These are phyloP conservation scores for Scopus umbretta DNA, from an alignment of 2,113 vertebrate genomes.

Conservation along the genomic window DNA sequence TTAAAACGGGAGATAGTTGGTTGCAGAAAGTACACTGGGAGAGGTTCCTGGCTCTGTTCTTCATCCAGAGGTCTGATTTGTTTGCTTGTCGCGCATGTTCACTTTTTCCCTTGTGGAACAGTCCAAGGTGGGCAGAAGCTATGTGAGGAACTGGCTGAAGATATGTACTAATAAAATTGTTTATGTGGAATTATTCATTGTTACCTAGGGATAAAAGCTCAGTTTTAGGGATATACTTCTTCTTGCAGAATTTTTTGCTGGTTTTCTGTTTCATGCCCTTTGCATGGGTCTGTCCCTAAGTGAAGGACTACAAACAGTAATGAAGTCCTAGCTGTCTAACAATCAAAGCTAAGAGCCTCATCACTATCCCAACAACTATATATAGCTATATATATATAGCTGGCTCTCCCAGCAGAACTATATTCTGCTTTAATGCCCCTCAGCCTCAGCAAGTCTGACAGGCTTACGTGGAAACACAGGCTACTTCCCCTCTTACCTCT, in stretches of 20 bases:
- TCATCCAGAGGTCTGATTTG: neutral
- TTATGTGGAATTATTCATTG: neutral
- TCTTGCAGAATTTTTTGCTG: neutral
- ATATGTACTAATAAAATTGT: neutral
- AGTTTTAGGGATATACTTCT: neutral
- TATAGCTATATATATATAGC: too few species aligned
- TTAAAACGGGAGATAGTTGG: neutral
- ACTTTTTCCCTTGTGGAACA: neutral
- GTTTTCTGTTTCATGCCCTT: neutral
- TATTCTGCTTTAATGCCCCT: neutral
- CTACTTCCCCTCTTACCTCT: neutral
- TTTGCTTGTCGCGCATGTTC: rapidly evolving
- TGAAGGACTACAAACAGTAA: neutral
- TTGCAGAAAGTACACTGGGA: neutral
- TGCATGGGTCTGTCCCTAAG: neutral
- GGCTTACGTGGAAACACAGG: neutral
- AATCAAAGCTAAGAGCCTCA: neutral
- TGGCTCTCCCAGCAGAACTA: too few species aligned
- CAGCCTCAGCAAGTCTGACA: neutral
- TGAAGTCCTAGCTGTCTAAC: neutral
- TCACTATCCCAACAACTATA: neutral
- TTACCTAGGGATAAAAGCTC: neutral
- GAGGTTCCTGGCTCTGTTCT: neutral
- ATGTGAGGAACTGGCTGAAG: neutral
- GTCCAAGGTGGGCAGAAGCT: neutral